Evolutionary conservation across 2,888 invertebrate species (phyloP).

Genomic region (Aphidius colemani): DNA sequence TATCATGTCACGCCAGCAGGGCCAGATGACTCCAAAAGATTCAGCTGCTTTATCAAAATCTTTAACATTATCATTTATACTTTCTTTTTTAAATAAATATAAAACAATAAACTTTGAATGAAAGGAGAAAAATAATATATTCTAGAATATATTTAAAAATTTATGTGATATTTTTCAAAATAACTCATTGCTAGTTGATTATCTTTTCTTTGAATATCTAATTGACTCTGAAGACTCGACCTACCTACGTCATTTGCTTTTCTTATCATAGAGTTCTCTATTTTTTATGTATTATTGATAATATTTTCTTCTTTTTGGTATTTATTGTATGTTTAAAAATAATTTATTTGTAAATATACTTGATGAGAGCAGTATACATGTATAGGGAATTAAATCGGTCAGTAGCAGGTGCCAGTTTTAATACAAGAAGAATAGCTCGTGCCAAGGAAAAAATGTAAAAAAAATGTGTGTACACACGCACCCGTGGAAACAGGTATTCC

Average conservation of each 20-base stretch:
- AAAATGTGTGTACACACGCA: constrained; percentile 12
- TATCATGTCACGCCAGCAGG: constrained; percentile 54
- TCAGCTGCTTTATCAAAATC: constrained; percentile 50
- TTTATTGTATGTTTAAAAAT: too few relatives aligned
- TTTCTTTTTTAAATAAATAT: constrained; percentile 3
- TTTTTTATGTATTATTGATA: too few relatives aligned
- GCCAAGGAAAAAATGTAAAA: constrained; percentile 22
- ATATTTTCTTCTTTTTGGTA: too few relatives aligned
- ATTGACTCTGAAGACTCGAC: constrained; percentile 30
- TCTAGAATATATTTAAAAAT: too few relatives aligned
- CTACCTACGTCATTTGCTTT: constrained; percentile 51
- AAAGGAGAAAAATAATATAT: constrained; percentile 1
- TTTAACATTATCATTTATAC: constrained; percentile 8
- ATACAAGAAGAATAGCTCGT: constrained; percentile 36
- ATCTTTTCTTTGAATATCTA: too few relatives aligned
- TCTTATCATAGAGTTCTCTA: too few relatives aligned
- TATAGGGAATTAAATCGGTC: constrained; percentile 13
- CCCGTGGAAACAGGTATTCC: constrained; percentile 38
- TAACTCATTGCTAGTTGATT: too few relatives aligned
- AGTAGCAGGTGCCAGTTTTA: constrained; percentile 50
- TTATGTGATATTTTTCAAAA: constrained; percentile 35
- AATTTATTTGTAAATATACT: too few relatives aligned
- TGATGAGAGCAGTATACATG: too few relatives aligned
- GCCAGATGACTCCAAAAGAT: constrained; percentile 54
- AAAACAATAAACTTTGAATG: not conserved